Percentiles rank a stretch among this genome's conserved stretches.
Conservation (phyloP, 2,888 invertebrate species). For the Drosophila paracracens region DNA sequence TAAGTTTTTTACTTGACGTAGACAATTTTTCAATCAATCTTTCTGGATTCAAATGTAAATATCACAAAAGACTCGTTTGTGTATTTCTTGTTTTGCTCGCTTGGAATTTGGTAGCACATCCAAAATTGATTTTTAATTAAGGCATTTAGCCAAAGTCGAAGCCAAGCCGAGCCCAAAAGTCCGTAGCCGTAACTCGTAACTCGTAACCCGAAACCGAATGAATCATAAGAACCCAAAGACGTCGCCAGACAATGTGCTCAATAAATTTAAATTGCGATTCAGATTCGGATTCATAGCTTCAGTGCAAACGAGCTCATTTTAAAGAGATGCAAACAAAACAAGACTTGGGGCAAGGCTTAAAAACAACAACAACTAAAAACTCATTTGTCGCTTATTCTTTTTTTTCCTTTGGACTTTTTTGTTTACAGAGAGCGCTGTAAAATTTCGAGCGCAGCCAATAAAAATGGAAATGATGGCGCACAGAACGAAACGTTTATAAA, state of each 20-base stretch:
- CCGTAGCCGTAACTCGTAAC: slow-evolving; percentile 33
- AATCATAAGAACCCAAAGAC: slow-evolving; percentile 60
- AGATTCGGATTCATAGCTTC: slow-evolving; percentile 35
- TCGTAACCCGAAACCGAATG: slow-evolving; percentile 57
- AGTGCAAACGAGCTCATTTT: slow-evolving; percentile 76
- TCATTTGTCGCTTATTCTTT: slow-evolving; percentile 46
- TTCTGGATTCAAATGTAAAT: slow-evolving; percentile 31
- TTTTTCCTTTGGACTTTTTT: slow-evolving; percentile 27
- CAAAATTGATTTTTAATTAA: slow-evolving; percentile 79
- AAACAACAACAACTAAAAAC: slow-evolving; percentile 22
- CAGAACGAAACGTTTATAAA: slow-evolving; percentile 81
- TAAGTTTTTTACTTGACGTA: slow-evolving; percentile 16
- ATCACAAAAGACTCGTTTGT: slow-evolving; percentile 15
- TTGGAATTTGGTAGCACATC: slow-evolving; percentile 73
- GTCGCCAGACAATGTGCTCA: slow-evolving; percentile 47
- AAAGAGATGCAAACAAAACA: slow-evolving; percentile 57
- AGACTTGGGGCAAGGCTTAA: slow-evolving; percentile 12
- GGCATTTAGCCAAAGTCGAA: slow-evolving; percentile 66
- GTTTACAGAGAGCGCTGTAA: slow-evolving; percentile 62
- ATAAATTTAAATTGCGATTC: slow-evolving; percentile 69
- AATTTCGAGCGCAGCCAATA: slow-evolving; percentile 80
- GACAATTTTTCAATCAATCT: slow-evolving; percentile 19
- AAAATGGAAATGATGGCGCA: slow-evolving; percentile 81
- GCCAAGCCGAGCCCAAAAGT: slow-evolving; percentile 45
- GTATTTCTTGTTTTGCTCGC: slow-evolving; percentile 33